Evolutionary conservation across 2,888 invertebrate species (phyloP).

Genomic region (Agrotis puta): DNA sequence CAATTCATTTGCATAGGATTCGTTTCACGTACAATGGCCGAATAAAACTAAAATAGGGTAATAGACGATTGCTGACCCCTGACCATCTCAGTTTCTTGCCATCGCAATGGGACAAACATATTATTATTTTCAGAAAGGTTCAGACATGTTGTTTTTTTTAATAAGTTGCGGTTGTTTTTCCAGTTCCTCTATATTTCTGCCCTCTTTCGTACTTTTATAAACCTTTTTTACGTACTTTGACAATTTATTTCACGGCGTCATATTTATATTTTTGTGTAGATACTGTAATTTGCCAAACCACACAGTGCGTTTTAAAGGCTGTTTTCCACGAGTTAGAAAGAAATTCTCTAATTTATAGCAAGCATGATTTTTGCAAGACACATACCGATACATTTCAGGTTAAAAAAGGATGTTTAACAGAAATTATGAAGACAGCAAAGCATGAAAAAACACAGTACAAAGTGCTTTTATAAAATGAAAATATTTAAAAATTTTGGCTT

Average conservation of each 20-base stretch:
- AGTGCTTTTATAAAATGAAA: not conserved
- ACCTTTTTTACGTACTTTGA: not conserved
- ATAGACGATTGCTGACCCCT: not conserved
- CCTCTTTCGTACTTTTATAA: not conserved
- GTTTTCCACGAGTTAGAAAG: not conserved
- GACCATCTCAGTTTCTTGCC: not conserved
- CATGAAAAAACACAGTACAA: not conserved
- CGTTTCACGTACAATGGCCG: not conserved
- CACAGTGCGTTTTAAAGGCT: not conserved
- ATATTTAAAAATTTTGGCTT: not conserved
- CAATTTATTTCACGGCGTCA: not conserved
- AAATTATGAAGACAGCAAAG: not conserved
- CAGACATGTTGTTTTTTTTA: slow-evolving; percentile 20
- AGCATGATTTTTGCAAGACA: not conserved
- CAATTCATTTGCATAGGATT: not conserved
- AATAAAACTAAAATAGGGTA: not conserved
- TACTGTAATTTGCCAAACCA: not conserved
- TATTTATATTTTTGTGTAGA: slow-evolving; percentile 4
- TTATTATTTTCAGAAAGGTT: slow-evolving; percentile 22
- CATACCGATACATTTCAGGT: not conserved
- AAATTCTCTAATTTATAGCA: not conserved
- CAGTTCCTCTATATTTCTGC: not conserved
- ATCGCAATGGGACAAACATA: slow-evolving; percentile 5
- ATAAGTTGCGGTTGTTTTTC: slow-evolving; percentile 6
- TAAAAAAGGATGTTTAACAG: not conserved